Evolutionary conservation across 2,888 invertebrate genomes (phyloP).

Genomic region (Pristionchus exspectatus): DNA sequence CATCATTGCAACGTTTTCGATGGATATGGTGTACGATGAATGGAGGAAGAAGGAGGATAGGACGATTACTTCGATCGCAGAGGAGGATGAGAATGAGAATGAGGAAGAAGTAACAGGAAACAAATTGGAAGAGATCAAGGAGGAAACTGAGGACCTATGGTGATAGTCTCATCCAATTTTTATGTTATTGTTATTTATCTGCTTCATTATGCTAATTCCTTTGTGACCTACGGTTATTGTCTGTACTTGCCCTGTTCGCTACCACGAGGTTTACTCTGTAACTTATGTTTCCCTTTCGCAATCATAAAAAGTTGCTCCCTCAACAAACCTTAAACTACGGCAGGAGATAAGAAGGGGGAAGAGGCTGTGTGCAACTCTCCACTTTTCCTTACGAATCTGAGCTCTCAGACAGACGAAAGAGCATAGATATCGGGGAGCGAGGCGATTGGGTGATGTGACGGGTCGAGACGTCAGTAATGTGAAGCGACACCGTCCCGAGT

Average conservation of each 20-base stretch:
- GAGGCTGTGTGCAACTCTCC: background rate
- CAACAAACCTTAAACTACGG: slow-evolving; percentile 27
- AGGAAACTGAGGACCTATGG: background rate
- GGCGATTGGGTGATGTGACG: background rate
- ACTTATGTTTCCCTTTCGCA: background rate
- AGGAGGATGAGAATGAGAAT: slow-evolving; percentile 24
- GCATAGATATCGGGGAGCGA: background rate
- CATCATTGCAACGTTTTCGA: slow-evolving; percentile 36
- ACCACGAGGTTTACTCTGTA: background rate
- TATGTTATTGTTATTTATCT: background rate
- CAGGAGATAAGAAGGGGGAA: slow-evolving; percentile 7
- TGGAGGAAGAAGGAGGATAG: slow-evolving; percentile 27
- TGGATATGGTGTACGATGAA: slow-evolving; percentile 32
- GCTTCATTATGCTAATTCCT: background rate
- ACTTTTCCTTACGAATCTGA: background rate
- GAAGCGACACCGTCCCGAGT: background rate
- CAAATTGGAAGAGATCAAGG: background rate
- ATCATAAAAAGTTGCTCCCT: background rate
- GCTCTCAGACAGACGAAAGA: background rate
- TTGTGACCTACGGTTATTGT: background rate
- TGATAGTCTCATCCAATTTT: background rate
- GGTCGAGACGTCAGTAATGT: slow-evolving; percentile 26
- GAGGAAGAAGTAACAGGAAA: background rate
- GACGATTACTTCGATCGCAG: slow-evolving; percentile 17
- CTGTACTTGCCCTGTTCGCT: background rate